Base-by-base conservation (phyloP, 2,888 invertebrate genomes). In the Orchesellides sinensis region DNA sequence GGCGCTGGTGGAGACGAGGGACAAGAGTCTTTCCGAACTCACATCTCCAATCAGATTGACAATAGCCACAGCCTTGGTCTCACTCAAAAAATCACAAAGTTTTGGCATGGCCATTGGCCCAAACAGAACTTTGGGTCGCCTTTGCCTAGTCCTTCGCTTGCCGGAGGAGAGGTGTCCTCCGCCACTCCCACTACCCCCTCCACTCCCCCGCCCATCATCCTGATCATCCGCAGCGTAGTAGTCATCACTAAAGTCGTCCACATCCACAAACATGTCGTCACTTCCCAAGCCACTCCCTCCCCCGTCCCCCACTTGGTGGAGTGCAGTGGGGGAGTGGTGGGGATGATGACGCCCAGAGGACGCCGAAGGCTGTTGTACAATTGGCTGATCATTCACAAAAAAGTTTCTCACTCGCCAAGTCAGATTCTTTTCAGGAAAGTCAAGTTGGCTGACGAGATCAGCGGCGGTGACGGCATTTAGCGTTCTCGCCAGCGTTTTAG, bases 361-460 rank as follows among this genome's bases (percentile, higher is more conserved):
- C n/a, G n/a, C n/a, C n/a, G n/a, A n/a, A 32, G 19, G 70, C 0
- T 14, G 32, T 17, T 8, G 35, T n/a, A n/a, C n/a, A 12, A 35
- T 29, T 27, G 68, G 73, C 56, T 73, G 63, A 54, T 81, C 82
- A 27, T 69, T 69, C 5, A 83, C 83, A 54, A 85, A 83, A 83
- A 85, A 87, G 77, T 85, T 84, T 56, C 82, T 83, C 52, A 87
- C 85, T 23, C 75, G 70, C 85, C 86, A 87, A 19, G 85, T 85
- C 35, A 87, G 17, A 63, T 84, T 84, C 68, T 82, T 82, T 63
- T 84, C 81, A 1, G 83, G 81, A 52, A 78, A 78, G 65, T 77
- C 83, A 8, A 80, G 63, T 29, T 80, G 81, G 35, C 78, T 79
- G 12, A 82, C 82, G 29, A 81, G 80, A 54, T 80, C 83, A 2